Conservation (phyloP, 1,140 invertebrate species). For the Campoletis sonorensis region DNA sequence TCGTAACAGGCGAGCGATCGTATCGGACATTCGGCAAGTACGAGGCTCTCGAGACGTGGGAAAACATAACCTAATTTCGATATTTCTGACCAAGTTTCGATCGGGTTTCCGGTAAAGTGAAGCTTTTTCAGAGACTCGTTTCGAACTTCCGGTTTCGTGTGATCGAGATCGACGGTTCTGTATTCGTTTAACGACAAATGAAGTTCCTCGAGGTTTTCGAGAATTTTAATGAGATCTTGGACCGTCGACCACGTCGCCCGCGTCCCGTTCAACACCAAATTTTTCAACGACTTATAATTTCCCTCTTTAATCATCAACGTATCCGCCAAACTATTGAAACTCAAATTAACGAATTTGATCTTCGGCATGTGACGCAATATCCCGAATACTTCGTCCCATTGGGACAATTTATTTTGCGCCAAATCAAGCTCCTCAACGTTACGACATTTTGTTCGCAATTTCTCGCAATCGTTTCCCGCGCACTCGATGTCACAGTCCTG, state of each 20-base stretch:
- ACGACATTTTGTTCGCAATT: slow-evolving; percentile 87
- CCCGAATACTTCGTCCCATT: slow-evolving; percentile 91
- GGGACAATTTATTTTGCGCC: slow-evolving; percentile 90
- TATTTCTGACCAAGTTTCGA: slow-evolving; percentile 89
- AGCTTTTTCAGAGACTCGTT: slow-evolving; percentile 84
- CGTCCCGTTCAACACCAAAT: slow-evolving; percentile 91
- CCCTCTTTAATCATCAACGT: slow-evolving; percentile 77
- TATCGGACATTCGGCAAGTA: slow-evolving; percentile 91
- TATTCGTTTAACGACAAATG: slow-evolving; percentile 94
- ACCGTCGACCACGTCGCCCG: slow-evolving; percentile 89
- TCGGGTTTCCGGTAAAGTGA: slow-evolving; percentile 90
- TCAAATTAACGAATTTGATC: slow-evolving; percentile 93
- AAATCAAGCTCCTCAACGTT: slow-evolving; percentile 93
- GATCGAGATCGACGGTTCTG: slow-evolving; percentile 81
- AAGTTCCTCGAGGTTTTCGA: slow-evolving; percentile 90
- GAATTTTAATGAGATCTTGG: slow-evolving; percentile 84
- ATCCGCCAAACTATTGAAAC: slow-evolving; percentile 88
- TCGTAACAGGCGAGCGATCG: slow-evolving; percentile 78
- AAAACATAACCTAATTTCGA: slow-evolving; percentile 89
- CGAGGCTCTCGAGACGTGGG: slow-evolving; percentile 88
- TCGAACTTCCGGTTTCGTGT: slow-evolving; percentile 72
- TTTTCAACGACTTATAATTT: slow-evolving; percentile 82
- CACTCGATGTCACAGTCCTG: slow-evolving; percentile 92
- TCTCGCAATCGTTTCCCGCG: slow-evolving; percentile 86
- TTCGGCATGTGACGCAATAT: slow-evolving; percentile 91